Evolutionary conservation across 2,797 vertebrate genomes (phyloP), one percentile per base, ranked within the genome.

Genomic region (Amniataba percoides): DNA sequence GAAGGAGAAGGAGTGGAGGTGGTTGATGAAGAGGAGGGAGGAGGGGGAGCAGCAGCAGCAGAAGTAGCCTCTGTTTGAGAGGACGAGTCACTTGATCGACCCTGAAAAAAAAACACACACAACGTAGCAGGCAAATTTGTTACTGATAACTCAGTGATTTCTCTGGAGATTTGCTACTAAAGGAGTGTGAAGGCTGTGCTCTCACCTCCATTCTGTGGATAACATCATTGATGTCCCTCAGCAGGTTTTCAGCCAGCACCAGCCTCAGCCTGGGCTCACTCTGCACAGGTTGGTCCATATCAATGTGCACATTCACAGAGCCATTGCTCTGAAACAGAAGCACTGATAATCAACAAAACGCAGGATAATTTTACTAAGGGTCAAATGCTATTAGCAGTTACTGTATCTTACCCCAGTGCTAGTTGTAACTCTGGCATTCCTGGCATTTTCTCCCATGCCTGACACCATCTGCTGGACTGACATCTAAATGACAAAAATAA

Each of bases 241-340:
- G 94, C 90, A 98, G 94, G 77, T 97, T 97, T 85, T 98, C 97
- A 7, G 97, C 97, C 89, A 98, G 87, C 51, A 97, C 94, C 60
- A 98, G 95, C 72, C 97, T 94, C 59, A 98, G 93, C 16, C 97
- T 93, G 0, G 97, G 96, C 85, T 98, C 97, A 13, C 97, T 98
- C 94, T 98, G 94, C 34, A 95, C 87, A 3, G 94, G 92, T 56
- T 95, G 96, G 87, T 97, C 97, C 96, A 98, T 94, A 86, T 98
- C 97, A 67, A 98, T 97, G 94, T 97, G 97, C 78, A 98, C 96
- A 76, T 97, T 97, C 86, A 98, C 95, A 25, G 97, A 96, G 59
- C 97, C 97, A 46, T 95, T 95, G 87, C 87, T 95, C 95, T 96
- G 80, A 18, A 83, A 88, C 5, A 40, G 4, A 78, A 48, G 63